phyloP scores from a whole-genome alignment of 2,113 vertebrate genomes.

The Python bivittatus region DNA sequence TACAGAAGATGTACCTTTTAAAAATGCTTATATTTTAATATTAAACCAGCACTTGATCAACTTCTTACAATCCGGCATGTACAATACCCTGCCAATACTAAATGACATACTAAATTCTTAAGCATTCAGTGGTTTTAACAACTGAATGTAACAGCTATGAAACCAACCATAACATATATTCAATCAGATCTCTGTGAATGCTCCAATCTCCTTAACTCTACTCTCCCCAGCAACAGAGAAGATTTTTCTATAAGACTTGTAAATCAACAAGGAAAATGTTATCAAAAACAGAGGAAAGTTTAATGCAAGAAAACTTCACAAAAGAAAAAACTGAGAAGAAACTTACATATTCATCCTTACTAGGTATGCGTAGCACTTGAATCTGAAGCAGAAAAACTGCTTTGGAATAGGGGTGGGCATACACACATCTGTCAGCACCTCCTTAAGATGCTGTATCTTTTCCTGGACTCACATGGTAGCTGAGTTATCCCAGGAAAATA shows the following conservation, averaged over 20 bases:
- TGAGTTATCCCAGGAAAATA: neutral
- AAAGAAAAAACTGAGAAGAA: neutral
- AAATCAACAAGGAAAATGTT: conserved; percentile 11
- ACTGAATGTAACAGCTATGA: conserved; percentile 49
- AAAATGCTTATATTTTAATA: conserved; percentile 25
- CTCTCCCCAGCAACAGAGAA: neutral
- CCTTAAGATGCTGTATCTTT: neutral
- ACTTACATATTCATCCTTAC: neutral
- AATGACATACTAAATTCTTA: conserved; percentile 36
- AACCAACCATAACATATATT: neutral
- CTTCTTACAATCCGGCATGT: neutral
- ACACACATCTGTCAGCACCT: neutral
- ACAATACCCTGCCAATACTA: conserved; percentile 55
- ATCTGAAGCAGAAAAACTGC: neutral
- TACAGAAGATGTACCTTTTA: neutral
- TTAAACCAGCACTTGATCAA: conserved; percentile 21
- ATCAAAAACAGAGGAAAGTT: neutral
- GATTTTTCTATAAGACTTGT: conserved; percentile 16
- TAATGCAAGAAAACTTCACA: neutral
- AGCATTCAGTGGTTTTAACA: conserved; percentile 36
- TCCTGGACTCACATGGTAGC: neutral
- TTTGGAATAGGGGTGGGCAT: neutral
- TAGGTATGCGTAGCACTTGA: neutral
- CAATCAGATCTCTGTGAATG: neutral
- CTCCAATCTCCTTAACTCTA: neutral